Conservation (phyloP, 2,888 invertebrate genomes). For the Phengaris alcon region DNA sequence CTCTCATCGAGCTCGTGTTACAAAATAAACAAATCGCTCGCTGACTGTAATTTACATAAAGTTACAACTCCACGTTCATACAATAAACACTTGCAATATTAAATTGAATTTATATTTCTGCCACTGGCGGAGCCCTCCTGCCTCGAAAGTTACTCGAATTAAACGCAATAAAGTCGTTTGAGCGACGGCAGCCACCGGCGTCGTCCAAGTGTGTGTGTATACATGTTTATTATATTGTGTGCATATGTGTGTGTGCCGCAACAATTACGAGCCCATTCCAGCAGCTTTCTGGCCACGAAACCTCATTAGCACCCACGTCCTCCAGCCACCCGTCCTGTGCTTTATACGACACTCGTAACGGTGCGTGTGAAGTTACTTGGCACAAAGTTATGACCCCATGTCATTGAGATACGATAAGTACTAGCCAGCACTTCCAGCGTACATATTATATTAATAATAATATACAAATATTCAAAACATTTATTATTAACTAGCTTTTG, state of each 20-base stretch:
- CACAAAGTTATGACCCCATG: too few relatives aligned
- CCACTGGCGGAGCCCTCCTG: background rate
- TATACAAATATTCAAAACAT: too few relatives aligned
- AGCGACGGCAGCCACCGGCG: too few relatives aligned
- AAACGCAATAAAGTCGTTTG: background rate
- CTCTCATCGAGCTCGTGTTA: background rate
- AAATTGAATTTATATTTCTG: background rate
- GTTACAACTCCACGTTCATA: background rate
- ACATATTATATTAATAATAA: too few relatives aligned
- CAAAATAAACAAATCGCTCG: conserved; percentile 11
- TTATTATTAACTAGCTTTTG: too few relatives aligned
- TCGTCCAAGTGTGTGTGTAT: background rate
- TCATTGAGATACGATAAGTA: too few relatives aligned
- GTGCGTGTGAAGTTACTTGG: background rate
- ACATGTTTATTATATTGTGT: background rate
- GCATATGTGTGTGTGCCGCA: background rate
- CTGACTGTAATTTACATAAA: background rate
- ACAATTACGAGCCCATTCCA: background rate
- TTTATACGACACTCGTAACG: background rate
- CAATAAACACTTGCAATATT: background rate
- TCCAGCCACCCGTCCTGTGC: background rate
- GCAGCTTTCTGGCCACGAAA: background rate
- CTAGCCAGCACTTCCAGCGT: too few relatives aligned
- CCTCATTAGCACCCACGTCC: background rate
- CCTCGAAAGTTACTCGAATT: background rate